These are phyloP conservation scores for Polydrusus cervinus DNA, from an alignment of 2,888 invertebrate genomes.

Conservation along the genomic window DNA sequence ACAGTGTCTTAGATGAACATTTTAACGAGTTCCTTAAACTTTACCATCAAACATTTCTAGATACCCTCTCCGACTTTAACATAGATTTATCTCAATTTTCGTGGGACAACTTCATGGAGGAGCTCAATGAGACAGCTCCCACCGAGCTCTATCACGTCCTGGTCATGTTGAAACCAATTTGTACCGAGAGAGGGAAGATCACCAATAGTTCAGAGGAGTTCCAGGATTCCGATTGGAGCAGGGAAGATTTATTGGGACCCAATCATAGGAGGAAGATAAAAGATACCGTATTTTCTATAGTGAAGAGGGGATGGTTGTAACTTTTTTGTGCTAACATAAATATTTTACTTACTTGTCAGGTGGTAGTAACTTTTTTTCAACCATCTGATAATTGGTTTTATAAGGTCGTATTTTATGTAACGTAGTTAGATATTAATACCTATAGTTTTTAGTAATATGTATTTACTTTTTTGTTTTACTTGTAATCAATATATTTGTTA, in stretches of 20 bases:
- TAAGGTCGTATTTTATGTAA: too few relatives aligned
- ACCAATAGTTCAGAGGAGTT: constrained; percentile 70
- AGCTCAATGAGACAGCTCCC: constrained; percentile 70
- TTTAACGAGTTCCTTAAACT: constrained; percentile 72
- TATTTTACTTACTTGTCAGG: too few relatives aligned
- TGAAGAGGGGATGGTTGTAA: constrained; percentile 66
- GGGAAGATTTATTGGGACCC: constrained; percentile 66
- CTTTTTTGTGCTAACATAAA: too few relatives aligned
- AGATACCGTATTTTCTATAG: constrained; percentile 66
- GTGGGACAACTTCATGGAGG: constrained; percentile 70
- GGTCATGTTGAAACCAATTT: constrained; percentile 72
- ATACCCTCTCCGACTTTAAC: constrained; percentile 68
- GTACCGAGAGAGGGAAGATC: constrained; percentile 71
- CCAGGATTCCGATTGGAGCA: constrained; percentile 68
- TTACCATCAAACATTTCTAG: constrained; percentile 73
- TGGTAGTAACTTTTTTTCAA: too few relatives aligned
- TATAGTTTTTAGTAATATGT: too few relatives aligned
- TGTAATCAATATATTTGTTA: too few relatives aligned
- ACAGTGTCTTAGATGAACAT: constrained; percentile 70
- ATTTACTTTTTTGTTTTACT: too few relatives aligned
- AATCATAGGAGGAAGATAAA: constrained; percentile 67
- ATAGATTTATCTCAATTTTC: constrained; percentile 67
- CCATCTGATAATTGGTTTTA: too few relatives aligned
- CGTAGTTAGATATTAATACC: too few relatives aligned
- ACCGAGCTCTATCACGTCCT: constrained; percentile 72